These are phyloP conservation scores for Tenebrio molitor DNA, from an alignment of 1,140 invertebrate species.

Conservation along the genomic window DNA sequence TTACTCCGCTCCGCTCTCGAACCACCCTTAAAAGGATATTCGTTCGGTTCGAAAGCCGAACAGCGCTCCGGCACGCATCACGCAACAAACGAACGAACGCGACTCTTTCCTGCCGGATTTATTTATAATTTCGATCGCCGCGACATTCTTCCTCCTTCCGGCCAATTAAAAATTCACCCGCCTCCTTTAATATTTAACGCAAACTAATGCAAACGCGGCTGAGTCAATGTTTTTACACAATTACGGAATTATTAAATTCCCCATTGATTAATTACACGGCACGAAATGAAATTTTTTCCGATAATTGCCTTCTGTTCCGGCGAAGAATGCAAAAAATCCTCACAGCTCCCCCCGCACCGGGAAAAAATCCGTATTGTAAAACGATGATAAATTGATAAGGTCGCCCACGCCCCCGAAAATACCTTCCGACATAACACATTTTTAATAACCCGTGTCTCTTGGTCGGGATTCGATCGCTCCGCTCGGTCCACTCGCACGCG, in stretches of 20 bases:
- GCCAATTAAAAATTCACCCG: slow-evolving; percentile 8
- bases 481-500: neutral
- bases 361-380: neutral
- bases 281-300: slow-evolving; percentile 28
- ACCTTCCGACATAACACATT: slow-evolving; percentile 19
- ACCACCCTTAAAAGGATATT: slow-evolving; percentile 35
- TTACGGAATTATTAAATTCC: slow-evolving; percentile 34
- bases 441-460: slow-evolving; percentile 3
- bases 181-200: neutral
- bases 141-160: neutral
- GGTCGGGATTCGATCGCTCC: too few species aligned
- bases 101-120: slow-evolving; percentile 26
- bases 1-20: slow-evolving; percentile 26
- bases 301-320: slow-evolving; percentile 4
- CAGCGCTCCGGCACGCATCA: slow-evolving; percentile 21
- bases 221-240: slow-evolving; percentile 20
- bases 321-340: slow-evolving; percentile 27
- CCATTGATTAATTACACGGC: slow-evolving; percentile 31
- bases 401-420: slow-evolving; percentile 6
- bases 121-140: slow-evolving; percentile 38
- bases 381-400: slow-evolving; percentile 28
- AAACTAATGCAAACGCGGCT: neutral
- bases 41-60: slow-evolving; percentile 33
- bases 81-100: slow-evolving; percentile 31
- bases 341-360: neutral